These are phyloP conservation scores for Hermatobates lingyangjiaoensis DNA, from an alignment of 1,140 invertebrate genomes.

Conservation along the genomic window DNA sequence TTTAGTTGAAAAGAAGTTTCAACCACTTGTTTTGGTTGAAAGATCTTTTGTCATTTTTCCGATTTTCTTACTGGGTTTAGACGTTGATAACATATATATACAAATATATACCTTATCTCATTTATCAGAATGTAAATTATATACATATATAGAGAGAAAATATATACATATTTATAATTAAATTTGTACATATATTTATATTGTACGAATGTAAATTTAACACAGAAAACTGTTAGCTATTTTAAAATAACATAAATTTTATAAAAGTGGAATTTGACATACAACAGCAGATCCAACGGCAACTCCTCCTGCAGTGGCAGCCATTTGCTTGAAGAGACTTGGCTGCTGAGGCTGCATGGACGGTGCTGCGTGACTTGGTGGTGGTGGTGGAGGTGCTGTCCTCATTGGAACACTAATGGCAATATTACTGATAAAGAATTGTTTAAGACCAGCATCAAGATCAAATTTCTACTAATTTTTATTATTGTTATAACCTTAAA, in stretches of 20 bases:
- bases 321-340: conserved; percentile 70
- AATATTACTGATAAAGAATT: too few relatives aligned
- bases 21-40: too few relatives aligned
- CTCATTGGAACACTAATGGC: conserved; percentile 4
- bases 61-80: too few relatives aligned
- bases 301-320: conserved; percentile 74
- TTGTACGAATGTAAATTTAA: background rate
- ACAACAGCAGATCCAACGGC: conserved; percentile 69
- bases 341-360: conserved; percentile 36
- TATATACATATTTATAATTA: background rate
- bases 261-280: conserved; percentile 20
- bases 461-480: too few relatives aligned
- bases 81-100: too few relatives aligned
- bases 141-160: too few relatives aligned
- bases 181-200: background rate
- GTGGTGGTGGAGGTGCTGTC: conserved; percentile 24
- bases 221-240: background rate
- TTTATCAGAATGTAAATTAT: too few relatives aligned
- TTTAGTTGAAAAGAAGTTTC: too few relatives aligned
- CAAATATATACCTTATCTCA: too few relatives aligned
- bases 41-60: too few relatives aligned
- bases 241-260: background rate
- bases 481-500: too few relatives aligned
- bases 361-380: conserved; percentile 26
- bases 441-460: too few relatives aligned